Conservation (phyloP, 2,888 invertebrate species). For the Acleris cristana region DNA sequence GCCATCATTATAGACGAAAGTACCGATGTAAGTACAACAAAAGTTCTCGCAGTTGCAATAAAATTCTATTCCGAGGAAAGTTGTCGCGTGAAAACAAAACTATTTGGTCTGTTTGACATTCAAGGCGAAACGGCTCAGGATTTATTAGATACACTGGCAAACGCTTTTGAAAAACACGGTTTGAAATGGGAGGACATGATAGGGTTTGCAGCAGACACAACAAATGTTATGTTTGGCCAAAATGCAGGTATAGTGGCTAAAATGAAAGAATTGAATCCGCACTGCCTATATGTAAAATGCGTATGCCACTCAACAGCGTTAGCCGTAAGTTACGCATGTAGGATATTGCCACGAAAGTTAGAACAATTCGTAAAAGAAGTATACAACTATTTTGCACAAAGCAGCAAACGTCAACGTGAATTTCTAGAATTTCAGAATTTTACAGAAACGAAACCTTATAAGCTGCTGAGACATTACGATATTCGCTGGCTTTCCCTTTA, state of each 20-base stretch:
- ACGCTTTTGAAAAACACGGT: constrained; percentile 9
- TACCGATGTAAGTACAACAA: constrained; percentile 13
- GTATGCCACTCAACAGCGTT: no score
- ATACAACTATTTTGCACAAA: no score
- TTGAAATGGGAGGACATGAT: constrained; percentile 11
- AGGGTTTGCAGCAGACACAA: constrained; percentile 20
- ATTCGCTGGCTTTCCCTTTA: constrained; percentile 15
- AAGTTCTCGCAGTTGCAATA: constrained; percentile 17
- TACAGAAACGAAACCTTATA: constrained; percentile 16
- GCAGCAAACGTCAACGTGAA: no score
- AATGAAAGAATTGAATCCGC: constrained; percentile 18
- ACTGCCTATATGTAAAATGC: no score
- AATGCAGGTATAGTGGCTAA: constrained; percentile 16
- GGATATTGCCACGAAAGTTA: no score
- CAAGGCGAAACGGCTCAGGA: constrained; percentile 18
- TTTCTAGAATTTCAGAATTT: no score
- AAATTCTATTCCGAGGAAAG: constrained; percentile 12
- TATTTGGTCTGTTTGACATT: constrained; percentile 12
- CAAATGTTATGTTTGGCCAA: constrained; percentile 14
- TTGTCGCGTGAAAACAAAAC: constrained; percentile 9
- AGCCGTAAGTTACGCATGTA: no score
- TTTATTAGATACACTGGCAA: constrained; percentile 10
- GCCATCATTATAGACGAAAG: no score
- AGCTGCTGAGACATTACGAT: constrained; percentile 10
- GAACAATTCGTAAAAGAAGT: no score